phyloP scores from a whole-genome alignment of 1,140 invertebrate species.

The Lordiphosa mommai region DNA sequence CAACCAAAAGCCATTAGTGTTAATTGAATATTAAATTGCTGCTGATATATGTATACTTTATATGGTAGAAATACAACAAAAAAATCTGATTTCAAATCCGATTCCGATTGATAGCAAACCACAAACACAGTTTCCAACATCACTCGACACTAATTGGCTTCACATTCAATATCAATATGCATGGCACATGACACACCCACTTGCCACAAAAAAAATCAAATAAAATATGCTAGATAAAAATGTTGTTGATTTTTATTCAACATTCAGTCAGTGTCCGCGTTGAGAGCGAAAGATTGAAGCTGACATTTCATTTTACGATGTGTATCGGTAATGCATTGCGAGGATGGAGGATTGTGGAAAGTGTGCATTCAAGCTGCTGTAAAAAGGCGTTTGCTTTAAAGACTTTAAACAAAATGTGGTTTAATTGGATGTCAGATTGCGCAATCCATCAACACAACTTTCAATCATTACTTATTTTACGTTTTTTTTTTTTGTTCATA shows the following conservation, averaged over 20 bases:
- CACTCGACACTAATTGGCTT: constrained; percentile 4
- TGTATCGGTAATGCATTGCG: background rate
- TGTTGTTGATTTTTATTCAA: background rate
- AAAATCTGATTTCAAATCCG: background rate
- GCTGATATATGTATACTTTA: background rate
- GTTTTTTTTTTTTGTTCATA: background rate
- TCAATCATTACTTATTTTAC: too few relatives aligned
- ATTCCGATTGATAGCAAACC: background rate
- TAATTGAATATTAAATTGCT: constrained; percentile 72
- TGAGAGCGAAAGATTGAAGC: background rate
- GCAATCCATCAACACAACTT: too few relatives aligned
- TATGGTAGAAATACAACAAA: background rate
- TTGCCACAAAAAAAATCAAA: background rate
- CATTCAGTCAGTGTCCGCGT: background rate
- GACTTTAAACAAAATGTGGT: background rate
- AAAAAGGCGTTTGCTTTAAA: background rate
- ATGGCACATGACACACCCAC: background rate
- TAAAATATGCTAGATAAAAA: background rate
- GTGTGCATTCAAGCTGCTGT: background rate
- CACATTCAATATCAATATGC: constrained; percentile 2
- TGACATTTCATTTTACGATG: background rate
- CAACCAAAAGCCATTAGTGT: constrained; percentile 61
- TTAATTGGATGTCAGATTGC: too few relatives aligned
- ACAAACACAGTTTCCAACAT: background rate
- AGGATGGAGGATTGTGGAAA: background rate